These are phyloP conservation scores for Macrosoma leucophasiata DNA, from an alignment of 2,888 invertebrate species.

Conservation along the genomic window DNA sequence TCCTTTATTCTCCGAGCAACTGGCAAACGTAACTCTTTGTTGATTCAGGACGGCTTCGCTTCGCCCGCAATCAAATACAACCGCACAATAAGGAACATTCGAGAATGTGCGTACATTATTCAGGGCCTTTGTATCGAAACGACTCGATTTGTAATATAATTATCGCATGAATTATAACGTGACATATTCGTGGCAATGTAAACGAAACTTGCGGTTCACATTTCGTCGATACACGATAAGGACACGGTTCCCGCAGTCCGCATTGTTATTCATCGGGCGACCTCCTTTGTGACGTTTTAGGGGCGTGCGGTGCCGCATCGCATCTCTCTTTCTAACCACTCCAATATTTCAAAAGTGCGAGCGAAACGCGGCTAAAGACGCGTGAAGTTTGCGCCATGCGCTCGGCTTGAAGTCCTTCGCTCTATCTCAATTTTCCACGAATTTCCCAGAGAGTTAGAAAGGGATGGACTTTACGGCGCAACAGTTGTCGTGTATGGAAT, in stretches of 20 bases:
- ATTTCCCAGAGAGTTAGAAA: conserved; percentile 26
- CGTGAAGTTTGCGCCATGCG: conserved; percentile 60
- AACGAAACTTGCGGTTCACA: too few species aligned
- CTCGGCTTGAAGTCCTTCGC: conserved; percentile 48
- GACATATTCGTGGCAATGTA: too few species aligned
- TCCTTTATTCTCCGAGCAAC: too few species aligned
- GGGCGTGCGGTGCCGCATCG: conserved; percentile 68
- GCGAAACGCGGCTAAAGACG: conserved; percentile 42
- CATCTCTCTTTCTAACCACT: conserved; percentile 35
- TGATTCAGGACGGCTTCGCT: too few species aligned
- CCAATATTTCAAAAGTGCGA: conserved; percentile 17
- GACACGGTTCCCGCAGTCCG: conserved; percentile 72
- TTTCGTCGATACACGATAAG: too few species aligned
- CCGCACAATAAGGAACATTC: too few species aligned
- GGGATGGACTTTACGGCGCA: conserved; percentile 48
- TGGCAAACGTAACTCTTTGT: too few species aligned
- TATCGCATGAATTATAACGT: neutral
- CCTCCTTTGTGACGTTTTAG: conserved; percentile 69
- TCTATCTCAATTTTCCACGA: conserved; percentile 32
- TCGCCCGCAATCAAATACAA: too few species aligned
- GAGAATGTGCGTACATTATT: too few species aligned
- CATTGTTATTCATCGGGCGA: conserved; percentile 72
- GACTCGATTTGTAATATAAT: too few species aligned
- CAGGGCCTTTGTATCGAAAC: too few species aligned
- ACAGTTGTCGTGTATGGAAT: conserved; percentile 63